A percentile compares a stretch with the other conserved stretches of the same genome.
Evolutionary conservation across 2,113 vertebrate genomes (phyloP).

Genomic region (Protomyctophum bolini): DNA sequence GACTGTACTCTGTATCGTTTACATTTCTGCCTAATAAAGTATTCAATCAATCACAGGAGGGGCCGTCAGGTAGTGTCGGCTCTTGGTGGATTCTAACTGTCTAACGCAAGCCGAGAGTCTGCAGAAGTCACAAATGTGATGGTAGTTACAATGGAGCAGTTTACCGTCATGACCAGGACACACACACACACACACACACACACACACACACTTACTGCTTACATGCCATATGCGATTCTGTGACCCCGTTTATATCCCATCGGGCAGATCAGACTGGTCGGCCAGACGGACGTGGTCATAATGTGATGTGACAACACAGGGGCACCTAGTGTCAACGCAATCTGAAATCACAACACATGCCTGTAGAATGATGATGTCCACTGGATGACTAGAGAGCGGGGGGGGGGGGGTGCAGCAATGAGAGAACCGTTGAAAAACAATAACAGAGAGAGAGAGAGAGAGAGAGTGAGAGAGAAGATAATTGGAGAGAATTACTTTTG

Average conservation of each 20-base stretch:
- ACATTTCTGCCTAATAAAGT: too few species aligned
- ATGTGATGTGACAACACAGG: conserved; percentile 9
- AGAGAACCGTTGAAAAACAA: not conserved
- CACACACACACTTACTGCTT: conserved; percentile 26
- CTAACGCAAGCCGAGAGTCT: too few species aligned
- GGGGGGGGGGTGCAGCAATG: not conserved
- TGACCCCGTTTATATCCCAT: conserved; percentile 66
- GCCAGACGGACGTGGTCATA: conserved; percentile 11
- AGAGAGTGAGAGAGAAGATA: conserved; percentile 1
- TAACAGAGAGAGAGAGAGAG: not conserved
- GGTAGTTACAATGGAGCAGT: too few species aligned
- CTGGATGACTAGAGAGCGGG: not conserved
- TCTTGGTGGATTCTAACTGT: too few species aligned
- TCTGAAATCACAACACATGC: not conserved
- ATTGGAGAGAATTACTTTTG: too few species aligned
- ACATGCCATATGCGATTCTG: conserved; percentile 51
- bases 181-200: conserved; percentile 1
- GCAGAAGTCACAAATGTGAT: too few species aligned
- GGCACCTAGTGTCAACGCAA: conserved; percentile 1
- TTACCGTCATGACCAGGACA: too few species aligned
- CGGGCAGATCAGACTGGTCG: conserved; percentile 39
- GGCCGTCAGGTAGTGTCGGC: too few species aligned
- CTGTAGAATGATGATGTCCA: too few species aligned
- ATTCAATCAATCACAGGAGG: too few species aligned
- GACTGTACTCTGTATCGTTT: too few species aligned